These are phyloP conservation scores for Diachrysia chrysitis DNA, from an alignment of 2,888 invertebrate species.

Conservation along the genomic window DNA sequence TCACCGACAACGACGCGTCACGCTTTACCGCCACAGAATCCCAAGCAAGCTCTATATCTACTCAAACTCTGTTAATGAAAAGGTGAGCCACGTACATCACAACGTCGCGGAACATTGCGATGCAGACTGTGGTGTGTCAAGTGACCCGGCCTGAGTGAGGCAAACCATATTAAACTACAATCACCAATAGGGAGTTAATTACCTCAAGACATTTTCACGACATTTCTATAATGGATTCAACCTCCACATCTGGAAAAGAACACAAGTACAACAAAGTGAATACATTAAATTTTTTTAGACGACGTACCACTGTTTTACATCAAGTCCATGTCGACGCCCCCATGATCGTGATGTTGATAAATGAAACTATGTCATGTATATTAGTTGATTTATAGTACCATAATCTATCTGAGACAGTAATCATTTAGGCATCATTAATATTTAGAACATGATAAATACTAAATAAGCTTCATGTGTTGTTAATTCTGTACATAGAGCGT, in stretches of 20 bases:
- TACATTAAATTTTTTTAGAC: constrained; percentile 78
- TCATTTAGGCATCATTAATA: constrained; percentile 19
- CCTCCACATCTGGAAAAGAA: constrained; percentile 89
- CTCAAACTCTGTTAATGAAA: constrained; percentile 76
- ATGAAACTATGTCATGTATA: constrained; percentile 39
- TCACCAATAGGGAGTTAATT: constrained; percentile 89
- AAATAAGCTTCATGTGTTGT: constrained; percentile 21
- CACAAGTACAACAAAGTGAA: constrained; percentile 90
- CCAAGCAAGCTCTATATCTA: constrained; percentile 85
- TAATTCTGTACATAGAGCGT: constrained; percentile 24
- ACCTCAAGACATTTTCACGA: constrained; percentile 89
- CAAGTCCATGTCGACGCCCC: constrained; percentile 81
- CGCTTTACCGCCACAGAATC: constrained; percentile 74
- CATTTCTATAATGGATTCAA: constrained; percentile 88
- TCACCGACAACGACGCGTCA: constrained; percentile 75
- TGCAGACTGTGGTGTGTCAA: constrained; percentile 60
- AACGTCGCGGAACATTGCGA: constrained; percentile 36
- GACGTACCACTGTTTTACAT: constrained; percentile 87
- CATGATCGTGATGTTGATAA: constrained; percentile 37
- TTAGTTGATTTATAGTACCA: constrained; percentile 45
- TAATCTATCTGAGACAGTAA: constrained; percentile 36
- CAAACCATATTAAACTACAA: constrained; percentile 85
- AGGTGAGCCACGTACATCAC: constrained; percentile 63
- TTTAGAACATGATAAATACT: constrained; percentile 18
- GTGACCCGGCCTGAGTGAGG: constrained; percentile 72